Conservation (phyloP, 2,113 vertebrate genomes). For the Lepus americanus region DNA sequence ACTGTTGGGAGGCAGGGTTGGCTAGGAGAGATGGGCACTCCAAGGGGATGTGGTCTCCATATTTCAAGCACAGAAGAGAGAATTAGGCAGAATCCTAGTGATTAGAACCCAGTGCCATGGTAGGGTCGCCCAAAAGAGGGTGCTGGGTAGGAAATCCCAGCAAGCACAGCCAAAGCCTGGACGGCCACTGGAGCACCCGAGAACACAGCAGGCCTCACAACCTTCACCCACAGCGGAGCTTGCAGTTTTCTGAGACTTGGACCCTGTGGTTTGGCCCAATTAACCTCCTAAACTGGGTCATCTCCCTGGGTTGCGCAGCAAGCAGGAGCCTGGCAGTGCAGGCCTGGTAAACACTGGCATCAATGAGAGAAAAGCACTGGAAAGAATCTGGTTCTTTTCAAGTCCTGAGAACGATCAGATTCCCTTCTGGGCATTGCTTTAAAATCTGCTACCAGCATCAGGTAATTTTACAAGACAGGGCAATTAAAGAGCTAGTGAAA, state of each 20-base stretch:
- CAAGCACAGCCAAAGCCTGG: background rate
- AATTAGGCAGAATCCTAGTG: conserved; percentile 21
- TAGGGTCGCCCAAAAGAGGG: background rate
- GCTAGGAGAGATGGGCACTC: background rate
- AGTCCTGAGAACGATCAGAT: conserved; percentile 41
- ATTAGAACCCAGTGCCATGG: conserved; percentile 13
- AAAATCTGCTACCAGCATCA: conserved; percentile 58
- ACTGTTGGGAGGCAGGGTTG: background rate
- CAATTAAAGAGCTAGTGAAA: conserved; percentile 34
- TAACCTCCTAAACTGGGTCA: conserved; percentile 63
- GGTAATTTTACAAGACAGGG: conserved; percentile 45
- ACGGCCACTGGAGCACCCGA: background rate
- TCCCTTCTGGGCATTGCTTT: conserved; percentile 29
- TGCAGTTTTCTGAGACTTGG: background rate
- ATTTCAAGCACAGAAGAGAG: conserved; percentile 27
- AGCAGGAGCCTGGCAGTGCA: conserved; percentile 2
- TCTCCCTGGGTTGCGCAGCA: conserved; percentile 14
- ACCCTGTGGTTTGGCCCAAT: conserved; percentile 25
- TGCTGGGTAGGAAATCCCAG: background rate
- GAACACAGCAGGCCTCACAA: background rate
- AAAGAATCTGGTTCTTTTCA: conserved; percentile 51
- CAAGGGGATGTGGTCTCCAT: background rate
- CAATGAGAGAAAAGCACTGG: conserved; percentile 35
- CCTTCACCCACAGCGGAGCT: background rate
- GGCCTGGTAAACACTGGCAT: background rate